Base-by-base conservation (phyloP, 2,888 invertebrate species). In the Notodonta ziczac region DNA sequence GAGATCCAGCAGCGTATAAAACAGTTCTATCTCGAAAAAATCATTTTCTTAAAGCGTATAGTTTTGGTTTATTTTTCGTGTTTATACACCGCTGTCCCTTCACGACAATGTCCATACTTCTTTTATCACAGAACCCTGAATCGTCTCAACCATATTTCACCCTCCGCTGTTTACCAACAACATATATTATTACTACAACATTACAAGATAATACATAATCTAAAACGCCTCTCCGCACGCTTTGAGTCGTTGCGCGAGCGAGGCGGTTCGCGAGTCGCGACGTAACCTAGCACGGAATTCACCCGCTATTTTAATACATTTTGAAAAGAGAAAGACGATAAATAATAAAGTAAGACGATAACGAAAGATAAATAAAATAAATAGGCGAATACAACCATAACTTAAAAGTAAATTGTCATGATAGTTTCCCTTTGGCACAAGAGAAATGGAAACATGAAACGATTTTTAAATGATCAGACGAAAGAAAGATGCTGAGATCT, bases 381-480 rank as follows among this genome's bases (percentile, higher is more conserved):
- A 90, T 89, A 89, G 73, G 73, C 69, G 64, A 80, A 80, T 82
- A 85, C 79, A 82, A 85, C 77, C 78, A 70, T 78, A 82, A 76
- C 75, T 65, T 76, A 67, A 65, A n/a, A 67, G 76, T 72, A 83
- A 86, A 83, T 85, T 91, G 91, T 91, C 90, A 91, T 91, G 90
- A 84, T 76, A 80, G 80, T 81, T 85, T 83, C 84, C 85, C 83
- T 89, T 91, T 91, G 91, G 90, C 90, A 90, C 90, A 80, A 85
- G 86, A 86, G 87, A 88, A 83, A 84, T 74, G 71, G 74, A 82
- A 81, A 82, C 75, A 69, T 74, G 67, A 76, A 74, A 71, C 68
- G 70, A 69, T 71, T 73, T 67, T 72, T 73, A 73, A 78, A 69
- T 76, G 78, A 77, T 78, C 78, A 75, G 79, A 83, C 74, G 78